Base-by-base conservation (phyloP, 1,140 invertebrate genomes). In the Camponotus floridanus region DNA sequence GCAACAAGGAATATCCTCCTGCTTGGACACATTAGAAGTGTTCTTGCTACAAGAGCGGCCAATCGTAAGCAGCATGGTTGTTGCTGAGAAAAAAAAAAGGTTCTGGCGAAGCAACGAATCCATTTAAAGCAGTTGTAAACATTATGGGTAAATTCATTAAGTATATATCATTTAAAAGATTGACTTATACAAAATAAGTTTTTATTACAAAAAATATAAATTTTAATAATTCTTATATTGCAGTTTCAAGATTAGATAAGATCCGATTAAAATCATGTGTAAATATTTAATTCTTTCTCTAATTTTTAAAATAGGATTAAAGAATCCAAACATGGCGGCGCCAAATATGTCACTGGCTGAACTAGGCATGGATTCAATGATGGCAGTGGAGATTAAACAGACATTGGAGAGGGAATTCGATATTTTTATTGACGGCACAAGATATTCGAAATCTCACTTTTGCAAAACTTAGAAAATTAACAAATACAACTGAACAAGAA, bases 321-420 rank as follows among this genome's bases (percentile, higher is more conserved):
- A 95, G 80, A 95, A 96, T 90, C 76, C 95, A 68, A 96, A 96
- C 74, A 95, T 95, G 7, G 92, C 98, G 0, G 96, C 96, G 89
- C 93, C 95, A 42, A 96, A 97, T 78, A 96, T 96, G 0, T 96
- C 96, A 1, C 93, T 98, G 6, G 97, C 96, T 45, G 97, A 98
- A 92, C 94, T 98, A 13, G 98, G 98, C 33, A 96, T 98, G 94
- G 98, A 98, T 91, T 98, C 97, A 0, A 96, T 98, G 94, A 98
- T 98, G 97, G 97, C 97, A 36, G 97, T 98, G 0, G 97, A 98
- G 94, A 97, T 98, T 45, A 97, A 97, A 91, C 97, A 98, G 90
- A 96, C 96, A 0, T 92, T 98, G 2, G 97, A 98, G 92, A 93
- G 97, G 74, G 97, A 97, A 87, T 97, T 96, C 93, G 97, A 97